Percentiles rank a stretch among this genome's conserved stretches.
phyloP scores from a whole-genome alignment of 2,888 invertebrate genomes.

The Drosophila fulvimacula region DNA sequence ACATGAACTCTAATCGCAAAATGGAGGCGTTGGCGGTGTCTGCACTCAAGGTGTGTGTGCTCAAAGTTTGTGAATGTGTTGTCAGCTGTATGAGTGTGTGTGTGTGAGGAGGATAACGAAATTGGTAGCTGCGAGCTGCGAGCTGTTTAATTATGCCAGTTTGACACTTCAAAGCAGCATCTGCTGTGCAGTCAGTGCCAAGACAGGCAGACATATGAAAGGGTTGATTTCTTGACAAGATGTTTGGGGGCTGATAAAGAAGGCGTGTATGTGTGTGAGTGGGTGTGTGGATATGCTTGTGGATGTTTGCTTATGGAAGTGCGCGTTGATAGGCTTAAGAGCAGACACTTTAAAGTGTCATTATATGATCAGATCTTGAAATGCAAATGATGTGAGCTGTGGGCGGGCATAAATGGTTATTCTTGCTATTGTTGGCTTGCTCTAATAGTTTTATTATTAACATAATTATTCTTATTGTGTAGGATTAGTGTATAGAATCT shows the following conservation, averaged over 20 bases:
- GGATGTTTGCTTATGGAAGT: slow-evolving; percentile 14
- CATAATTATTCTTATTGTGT: not conserved
- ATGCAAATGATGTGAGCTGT: not conserved
- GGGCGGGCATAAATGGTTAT: not conserved
- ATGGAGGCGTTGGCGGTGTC: slow-evolving; percentile 37
- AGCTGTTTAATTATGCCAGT: slow-evolving; percentile 80
- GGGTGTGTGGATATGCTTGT: not conserved
- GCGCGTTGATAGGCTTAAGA: slow-evolving; percentile 20
- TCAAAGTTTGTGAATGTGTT: slow-evolving; percentile 38
- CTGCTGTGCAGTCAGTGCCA: slow-evolving; percentile 24
- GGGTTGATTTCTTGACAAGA: slow-evolving; percentile 35
- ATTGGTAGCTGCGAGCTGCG: slow-evolving; percentile 51
- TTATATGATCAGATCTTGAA: slow-evolving; percentile 18
- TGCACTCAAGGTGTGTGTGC: slow-evolving; percentile 71
- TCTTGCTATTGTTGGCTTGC: no score
- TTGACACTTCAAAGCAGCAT: slow-evolving; percentile 82
- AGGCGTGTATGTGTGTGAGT: slow-evolving; percentile 7
- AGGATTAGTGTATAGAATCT: no score
- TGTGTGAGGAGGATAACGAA: slow-evolving; percentile 9
- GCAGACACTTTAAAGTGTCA: slow-evolving; percentile 31
- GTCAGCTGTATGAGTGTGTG: slow-evolving; percentile 3
- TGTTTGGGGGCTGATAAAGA: slow-evolving; percentile 22
- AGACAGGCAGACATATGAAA: slow-evolving; percentile 22
- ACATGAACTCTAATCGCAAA: slow-evolving; percentile 50
- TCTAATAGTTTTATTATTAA: not conserved